Conservation (phyloP, 2,113 vertebrate genomes). For the Mirounga angustirostris region DNA sequence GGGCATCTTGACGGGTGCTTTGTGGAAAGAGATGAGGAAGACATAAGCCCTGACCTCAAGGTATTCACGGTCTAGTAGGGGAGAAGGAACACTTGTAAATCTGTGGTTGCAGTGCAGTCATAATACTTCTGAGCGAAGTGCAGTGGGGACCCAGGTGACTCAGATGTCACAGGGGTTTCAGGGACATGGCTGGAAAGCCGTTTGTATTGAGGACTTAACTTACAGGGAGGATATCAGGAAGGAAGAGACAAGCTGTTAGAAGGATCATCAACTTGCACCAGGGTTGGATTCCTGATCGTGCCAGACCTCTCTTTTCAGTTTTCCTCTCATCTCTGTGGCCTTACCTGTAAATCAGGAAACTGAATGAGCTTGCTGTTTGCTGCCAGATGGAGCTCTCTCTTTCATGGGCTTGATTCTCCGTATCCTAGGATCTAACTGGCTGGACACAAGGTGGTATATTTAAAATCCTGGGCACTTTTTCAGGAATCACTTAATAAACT, state of each 20-base stretch:
- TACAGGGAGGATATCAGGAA: not conserved
- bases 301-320: not conserved
- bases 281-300: not conserved
- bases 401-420: not conserved
- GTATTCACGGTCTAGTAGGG: not conserved
- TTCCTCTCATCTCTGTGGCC: not conserved
- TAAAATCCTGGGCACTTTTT: not conserved
- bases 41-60: not conserved
- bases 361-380: not conserved
- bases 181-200: not conserved
- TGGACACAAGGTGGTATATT: not conserved
- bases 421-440: not conserved
- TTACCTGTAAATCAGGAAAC: not conserved
- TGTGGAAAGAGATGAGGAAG: not conserved
- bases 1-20: not conserved
- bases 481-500: not conserved
- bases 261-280: fast-evolving
- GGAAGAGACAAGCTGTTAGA: not conserved
- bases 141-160: not conserved
- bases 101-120: not conserved
- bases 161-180: not conserved
- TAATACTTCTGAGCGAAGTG: not conserved
- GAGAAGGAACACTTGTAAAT: not conserved
- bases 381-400: not conserved
- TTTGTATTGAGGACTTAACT: not conserved